Evolutionary conservation across 2,797 vertebrate genomes (phyloP).

Genomic region (Aldrovandia affinis): DNA sequence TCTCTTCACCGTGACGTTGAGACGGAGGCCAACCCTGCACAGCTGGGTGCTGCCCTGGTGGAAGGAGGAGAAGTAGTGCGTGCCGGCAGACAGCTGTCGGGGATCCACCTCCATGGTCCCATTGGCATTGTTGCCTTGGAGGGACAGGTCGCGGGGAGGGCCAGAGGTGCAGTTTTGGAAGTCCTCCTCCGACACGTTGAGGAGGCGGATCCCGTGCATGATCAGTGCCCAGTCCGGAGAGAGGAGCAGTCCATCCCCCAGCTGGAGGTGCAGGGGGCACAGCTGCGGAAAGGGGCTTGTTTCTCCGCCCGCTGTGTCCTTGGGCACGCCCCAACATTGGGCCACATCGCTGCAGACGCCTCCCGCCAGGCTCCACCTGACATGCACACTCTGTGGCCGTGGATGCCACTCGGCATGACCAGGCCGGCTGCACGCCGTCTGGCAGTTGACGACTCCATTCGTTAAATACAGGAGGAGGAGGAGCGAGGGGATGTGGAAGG

Average conservation of each 20-base stretch:
- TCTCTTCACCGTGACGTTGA: conserved; percentile 78
- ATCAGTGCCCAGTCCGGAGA: conserved; percentile 69
- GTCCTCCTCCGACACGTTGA: conserved; percentile 74
- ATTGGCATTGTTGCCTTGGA: conserved; percentile 70
- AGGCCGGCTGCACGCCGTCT: conserved; percentile 64
- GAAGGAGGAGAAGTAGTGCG: conserved; percentile 79
- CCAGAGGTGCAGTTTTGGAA: conserved; percentile 75
- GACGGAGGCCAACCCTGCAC: conserved; percentile 77
- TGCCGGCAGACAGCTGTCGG: conserved; percentile 75
- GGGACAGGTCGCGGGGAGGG: conserved; percentile 55
- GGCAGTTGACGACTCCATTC: conserved; percentile 51
- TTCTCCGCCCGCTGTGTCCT: conserved; percentile 33
- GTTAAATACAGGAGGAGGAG: conserved; percentile 46
- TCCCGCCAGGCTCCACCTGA: conserved; percentile 77
- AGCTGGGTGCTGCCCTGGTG: conserved; percentile 59
- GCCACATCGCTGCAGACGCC: conserved; percentile 68
- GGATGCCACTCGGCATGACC: conserved; percentile 67
- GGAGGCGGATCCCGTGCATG: conserved; percentile 74
- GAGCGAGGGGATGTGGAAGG: conserved; percentile 33
- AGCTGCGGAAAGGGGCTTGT: conserved; percentile 70
- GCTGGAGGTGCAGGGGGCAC: conserved; percentile 82
- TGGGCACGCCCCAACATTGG: conserved; percentile 71
- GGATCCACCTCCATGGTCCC: conserved; percentile 67
- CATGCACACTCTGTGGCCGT: conserved; percentile 55
- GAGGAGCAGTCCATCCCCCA: conserved; percentile 78